Evolutionary conservation across 2,888 invertebrate species (phyloP).

Genomic region (Seladonia tumulorum): DNA sequence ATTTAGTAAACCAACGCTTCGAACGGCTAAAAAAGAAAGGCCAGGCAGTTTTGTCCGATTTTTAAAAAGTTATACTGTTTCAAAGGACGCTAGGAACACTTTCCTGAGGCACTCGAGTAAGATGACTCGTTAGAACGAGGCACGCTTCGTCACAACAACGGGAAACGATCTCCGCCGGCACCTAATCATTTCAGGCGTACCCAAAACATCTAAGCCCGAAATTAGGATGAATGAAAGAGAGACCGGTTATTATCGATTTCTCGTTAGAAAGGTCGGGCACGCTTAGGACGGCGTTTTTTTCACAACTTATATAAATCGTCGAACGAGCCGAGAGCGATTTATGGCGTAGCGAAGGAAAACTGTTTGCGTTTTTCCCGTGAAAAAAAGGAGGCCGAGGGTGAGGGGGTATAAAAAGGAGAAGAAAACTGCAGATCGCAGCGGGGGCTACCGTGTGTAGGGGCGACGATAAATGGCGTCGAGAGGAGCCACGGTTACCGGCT

Average conservation of each 20-base stretch:
- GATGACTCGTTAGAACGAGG: no score
- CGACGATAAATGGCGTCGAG: conserved; percentile 52
- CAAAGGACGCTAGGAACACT: no score
- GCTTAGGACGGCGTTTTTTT: background rate
- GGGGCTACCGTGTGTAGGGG: conserved; percentile 27
- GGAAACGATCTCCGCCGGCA: background rate
- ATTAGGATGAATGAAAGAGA: background rate
- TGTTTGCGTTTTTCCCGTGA: conserved; percentile 17
- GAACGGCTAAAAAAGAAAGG: no score
- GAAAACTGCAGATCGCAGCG: conserved; percentile 24
- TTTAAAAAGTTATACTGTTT: no score
- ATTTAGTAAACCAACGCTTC: no score
- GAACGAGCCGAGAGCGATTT: background rate
- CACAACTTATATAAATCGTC: background rate
- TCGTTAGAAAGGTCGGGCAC: background rate
- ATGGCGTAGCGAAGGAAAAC: background rate
- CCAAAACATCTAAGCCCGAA: background rate
- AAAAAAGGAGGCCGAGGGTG: background rate
- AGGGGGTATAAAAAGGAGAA: background rate
- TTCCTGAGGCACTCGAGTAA: no score
- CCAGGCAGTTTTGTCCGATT: no score
- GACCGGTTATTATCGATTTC: background rate
- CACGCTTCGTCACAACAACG: no score
- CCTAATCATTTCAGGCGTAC: background rate
- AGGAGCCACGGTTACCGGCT: conserved; percentile 34